These are phyloP conservation scores for Anguilla obscura DNA, from an alignment of 2,797 vertebrate genomes.

Conservation along the genomic window DNA sequence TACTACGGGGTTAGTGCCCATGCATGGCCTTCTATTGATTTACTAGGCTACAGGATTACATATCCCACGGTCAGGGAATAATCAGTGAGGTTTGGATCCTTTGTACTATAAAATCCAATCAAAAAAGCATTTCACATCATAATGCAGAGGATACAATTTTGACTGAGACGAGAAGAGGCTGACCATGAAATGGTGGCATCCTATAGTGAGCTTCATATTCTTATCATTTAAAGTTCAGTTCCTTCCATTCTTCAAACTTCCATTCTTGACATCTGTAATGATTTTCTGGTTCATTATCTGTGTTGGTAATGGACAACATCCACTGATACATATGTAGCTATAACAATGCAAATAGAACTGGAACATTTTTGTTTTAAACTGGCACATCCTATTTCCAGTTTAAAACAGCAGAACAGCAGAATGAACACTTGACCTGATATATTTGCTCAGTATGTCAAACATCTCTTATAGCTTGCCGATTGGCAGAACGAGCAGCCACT, in stretches of 20 bases:
- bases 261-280: not conserved
- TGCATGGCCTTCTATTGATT: not conserved
- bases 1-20: slow-evolving; percentile 65
- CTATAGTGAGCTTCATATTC: not conserved
- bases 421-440: not conserved
- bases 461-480: not conserved
- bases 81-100: not conserved
- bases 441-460: not conserved
- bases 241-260: not conserved
- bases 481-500: not conserved
- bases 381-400: not conserved
- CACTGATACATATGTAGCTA: not conserved
- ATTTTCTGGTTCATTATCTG: not conserved
- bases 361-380: not conserved
- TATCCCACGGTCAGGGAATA: not conserved
- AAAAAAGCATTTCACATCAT: not conserved
- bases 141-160: not conserved
- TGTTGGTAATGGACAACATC: not conserved
- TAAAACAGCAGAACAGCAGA: not conserved
- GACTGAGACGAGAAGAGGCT: not conserved
- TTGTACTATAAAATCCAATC: not conserved
- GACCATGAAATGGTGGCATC: not conserved
- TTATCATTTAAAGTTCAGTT: not conserved
- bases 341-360: not conserved
- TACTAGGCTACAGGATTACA: slow-evolving; percentile 6